Evolutionary conservation across 2,797 vertebrate genomes (phyloP).

Genomic region (Bothrops alternatus): DNA sequence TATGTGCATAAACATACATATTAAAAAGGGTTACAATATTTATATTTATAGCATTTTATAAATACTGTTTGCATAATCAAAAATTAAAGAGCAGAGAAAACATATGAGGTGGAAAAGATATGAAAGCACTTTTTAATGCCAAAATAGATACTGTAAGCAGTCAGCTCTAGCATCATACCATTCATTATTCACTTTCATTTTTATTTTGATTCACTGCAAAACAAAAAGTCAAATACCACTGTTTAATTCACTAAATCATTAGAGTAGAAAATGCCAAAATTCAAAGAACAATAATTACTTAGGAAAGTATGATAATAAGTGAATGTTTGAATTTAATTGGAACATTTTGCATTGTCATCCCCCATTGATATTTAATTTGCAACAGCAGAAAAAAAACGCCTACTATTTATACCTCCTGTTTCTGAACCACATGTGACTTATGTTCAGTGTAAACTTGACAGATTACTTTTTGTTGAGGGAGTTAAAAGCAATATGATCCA

Average conservation of each 20-base stretch:
- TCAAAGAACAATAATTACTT: constrained; percentile 19
- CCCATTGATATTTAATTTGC: constrained; percentile 20
- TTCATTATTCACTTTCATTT: neutral
- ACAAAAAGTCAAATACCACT: neutral
- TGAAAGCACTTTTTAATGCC: neutral
- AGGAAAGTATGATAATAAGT: neutral
- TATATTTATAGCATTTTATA: neutral
- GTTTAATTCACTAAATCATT: constrained; percentile 29
- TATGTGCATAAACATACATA: neutral
- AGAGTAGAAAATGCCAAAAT: constrained; percentile 13
- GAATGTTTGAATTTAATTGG: neutral
- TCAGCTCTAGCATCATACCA: neutral
- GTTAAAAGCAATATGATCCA: neutral
- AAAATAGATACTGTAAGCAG: neutral
- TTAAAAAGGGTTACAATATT: neutral
- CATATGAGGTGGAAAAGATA: neutral
- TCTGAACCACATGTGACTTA: neutral
- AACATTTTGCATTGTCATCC: constrained; percentile 20
- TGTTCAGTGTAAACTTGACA: neutral
- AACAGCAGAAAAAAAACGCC: neutral
- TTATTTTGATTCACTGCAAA: constrained; percentile 14
- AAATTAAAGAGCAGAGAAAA: neutral
- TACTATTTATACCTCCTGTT: neutral
- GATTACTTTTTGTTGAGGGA: neutral
- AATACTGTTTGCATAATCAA: neutral